Evolutionary conservation across 2,797 vertebrate genomes (phyloP).

Genomic region (Pteropus rufus): DNA sequence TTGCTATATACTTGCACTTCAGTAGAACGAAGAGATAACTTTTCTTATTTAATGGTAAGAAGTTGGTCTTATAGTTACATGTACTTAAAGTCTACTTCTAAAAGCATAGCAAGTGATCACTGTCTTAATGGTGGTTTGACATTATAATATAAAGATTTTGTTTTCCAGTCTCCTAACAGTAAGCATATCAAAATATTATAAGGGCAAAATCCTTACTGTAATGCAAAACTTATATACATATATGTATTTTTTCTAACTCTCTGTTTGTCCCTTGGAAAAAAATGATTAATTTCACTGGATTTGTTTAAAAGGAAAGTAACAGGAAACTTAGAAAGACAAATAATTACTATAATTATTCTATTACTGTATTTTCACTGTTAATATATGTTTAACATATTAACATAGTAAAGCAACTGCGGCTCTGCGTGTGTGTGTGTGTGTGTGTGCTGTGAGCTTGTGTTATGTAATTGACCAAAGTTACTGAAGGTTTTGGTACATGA

Average conservation of each 20-base stretch:
- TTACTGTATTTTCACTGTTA: not conserved
- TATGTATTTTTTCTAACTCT: not conserved
- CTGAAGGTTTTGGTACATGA: not conserved
- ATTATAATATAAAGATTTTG: not conserved
- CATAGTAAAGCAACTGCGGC: not conserved
- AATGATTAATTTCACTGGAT: not conserved
- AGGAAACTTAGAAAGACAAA: not conserved
- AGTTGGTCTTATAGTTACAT: not conserved
- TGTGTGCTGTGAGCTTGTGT: not conserved
- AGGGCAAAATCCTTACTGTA: not conserved
- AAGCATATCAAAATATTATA: not conserved
- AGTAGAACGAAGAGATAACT: not conserved
- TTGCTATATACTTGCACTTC: not conserved
- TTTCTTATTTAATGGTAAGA: slow-evolving; percentile 10
- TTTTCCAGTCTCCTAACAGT: not conserved
- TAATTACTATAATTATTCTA: not conserved
- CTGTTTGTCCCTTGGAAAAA: not conserved
- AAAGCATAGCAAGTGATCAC: not conserved
- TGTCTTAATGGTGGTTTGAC: not conserved
- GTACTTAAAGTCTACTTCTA: not conserved
- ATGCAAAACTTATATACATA: not conserved
- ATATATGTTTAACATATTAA: not conserved
- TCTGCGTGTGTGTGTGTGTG: not conserved
- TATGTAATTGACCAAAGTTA: not conserved
- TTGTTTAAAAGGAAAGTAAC: not conserved